Evolutionary conservation across 1,140 invertebrate genomes (phyloP), one percentile per base, ranked within the genome.

Genomic region (Anoplophora glabripennis): DNA sequence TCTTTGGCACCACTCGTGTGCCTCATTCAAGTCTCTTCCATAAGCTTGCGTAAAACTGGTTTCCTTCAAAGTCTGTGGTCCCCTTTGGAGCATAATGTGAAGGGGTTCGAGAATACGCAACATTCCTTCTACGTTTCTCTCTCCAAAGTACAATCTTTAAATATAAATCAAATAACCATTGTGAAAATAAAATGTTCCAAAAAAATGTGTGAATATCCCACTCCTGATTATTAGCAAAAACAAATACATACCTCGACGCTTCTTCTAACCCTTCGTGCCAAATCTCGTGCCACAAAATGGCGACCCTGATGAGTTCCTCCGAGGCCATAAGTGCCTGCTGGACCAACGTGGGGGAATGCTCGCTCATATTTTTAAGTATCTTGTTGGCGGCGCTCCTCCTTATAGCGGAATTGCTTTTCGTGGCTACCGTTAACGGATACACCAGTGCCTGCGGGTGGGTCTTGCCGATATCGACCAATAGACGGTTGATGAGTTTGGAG

Each of bases 211-310:
- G 37, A 36, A 37, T 4, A 7, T 17, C 38, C 8, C 15, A n/a
- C 21, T 41, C 28, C 21, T 28, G 21, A 28, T 28, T 28, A 28
- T 28, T 28, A 28, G 21, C 17, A n/a, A 59, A 53, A 46, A 21
- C 11, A 46, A 15, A 15, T 41, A 47, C 15, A 54, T 66, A 72
- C 72, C 73, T 70, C 10, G 94, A 98, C 0, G 98, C 96, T 80
- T 99, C 97, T 76, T 99, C 98, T 7, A 99, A 75, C 0, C 94
- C 96, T 76, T 99, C 96, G 74, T 99, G 94, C 97, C 97, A 99
- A 62, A 97, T 86, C 75, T 99, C 98, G 76, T 99, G 97, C 97
- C 98, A 99, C 1, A 99, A 77, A 58, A 99, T 99, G 5, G 97
- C 96, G 0, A 99, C 96, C 53, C 97, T 81, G 48, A 99, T 99